Percentiles rank a stretch among this genome's conserved stretches.
Conservation (phyloP, 2,797 vertebrate genomes). For the Cephalopachus bancanus region DNA sequence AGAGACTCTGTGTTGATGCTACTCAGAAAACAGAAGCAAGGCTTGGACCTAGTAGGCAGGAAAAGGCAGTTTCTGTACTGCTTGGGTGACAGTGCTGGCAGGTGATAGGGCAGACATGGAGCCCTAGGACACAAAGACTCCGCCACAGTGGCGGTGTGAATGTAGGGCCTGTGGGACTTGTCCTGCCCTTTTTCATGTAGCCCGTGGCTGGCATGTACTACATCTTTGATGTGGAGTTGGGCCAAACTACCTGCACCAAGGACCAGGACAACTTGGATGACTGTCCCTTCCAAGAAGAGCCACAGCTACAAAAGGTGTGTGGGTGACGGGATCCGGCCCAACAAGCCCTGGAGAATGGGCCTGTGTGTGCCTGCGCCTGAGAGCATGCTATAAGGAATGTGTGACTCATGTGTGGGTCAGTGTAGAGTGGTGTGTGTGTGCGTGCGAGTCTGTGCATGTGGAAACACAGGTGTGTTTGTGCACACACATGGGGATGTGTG, state of each 20-base stretch:
- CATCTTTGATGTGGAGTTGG: conserved; percentile 82
- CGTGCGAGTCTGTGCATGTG: too few species aligned
- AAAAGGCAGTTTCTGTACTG: too few species aligned
- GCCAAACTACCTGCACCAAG: conserved; percentile 87
- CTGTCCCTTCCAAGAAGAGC: conserved; percentile 82
- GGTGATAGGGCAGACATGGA: not conserved
- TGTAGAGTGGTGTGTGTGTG: too few species aligned
- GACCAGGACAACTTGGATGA: conserved; percentile 64
- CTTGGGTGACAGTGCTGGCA: not conserved
- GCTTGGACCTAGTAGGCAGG: not conserved
- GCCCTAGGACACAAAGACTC: not conserved
- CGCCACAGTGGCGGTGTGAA: too few species aligned
- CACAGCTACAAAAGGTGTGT: conserved; percentile 83
- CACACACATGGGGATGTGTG: not conserved
- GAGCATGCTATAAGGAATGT: not conserved
- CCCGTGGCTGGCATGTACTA: conserved; percentile 87
- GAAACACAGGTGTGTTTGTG: too few species aligned
- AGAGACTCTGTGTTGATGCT: not conserved
- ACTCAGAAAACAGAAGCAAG: not conserved
- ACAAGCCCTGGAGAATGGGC: too few species aligned
- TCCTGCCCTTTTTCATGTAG: conserved; percentile 7
- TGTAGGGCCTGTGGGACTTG: not conserved
- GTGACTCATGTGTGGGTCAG: too few species aligned
- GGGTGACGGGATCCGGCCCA: not conserved
- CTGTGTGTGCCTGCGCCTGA: not conserved